Base-by-base conservation (phyloP, 2,797 vertebrate genomes). In the Hipposideros larvatus region DNA sequence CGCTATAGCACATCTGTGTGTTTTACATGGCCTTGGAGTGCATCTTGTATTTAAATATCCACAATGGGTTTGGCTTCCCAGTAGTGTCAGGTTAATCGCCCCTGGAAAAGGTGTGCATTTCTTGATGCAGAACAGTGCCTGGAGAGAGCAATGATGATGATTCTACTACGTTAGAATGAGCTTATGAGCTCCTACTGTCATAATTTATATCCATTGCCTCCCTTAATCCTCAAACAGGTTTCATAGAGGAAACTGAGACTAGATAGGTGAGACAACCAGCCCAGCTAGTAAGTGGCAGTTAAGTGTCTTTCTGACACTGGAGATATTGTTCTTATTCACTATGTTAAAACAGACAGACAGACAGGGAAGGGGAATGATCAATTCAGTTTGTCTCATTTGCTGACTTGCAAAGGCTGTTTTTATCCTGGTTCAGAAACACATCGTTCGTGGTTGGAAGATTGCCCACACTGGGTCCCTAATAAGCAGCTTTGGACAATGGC, bases 341-440 rank as follows among this genome's bases (percentile, higher is more conserved):
- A 26, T 34, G 71, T 53, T 68, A 46, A 61, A 80, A 96, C 65
- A 73, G 41, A n/a, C 77, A 70, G 80, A 89, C 95, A 21, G 41
- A 59, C 31, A 71, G 68, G 85, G 87, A 26, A 92, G 65, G 11
- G 3, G 41, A 55, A 51, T 74, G 86, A 83, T 79, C 82, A n/a
- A 63, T 79, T 91, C 66, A 5, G 74, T 65, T 74, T 74, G 59
- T 66, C 80, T 96, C 80, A 46, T 87, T 85, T 96, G 96, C 96
- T 97, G 92, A 96, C 80, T 92, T 84, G 94, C 92, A 96, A 90
- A 96, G 95, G 68, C 95, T 97, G 88, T 93, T 97, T 96, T 96
- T 82, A 96, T 93, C 85, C 95, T 79, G 61, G 79, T 89, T 86
- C 55, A 70, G 95, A 97, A 95, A 77, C 79, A 78, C 96, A 94